Evolutionary conservation across 2,113 vertebrate species (phyloP).

Genomic region (Tor tambroides): DNA sequence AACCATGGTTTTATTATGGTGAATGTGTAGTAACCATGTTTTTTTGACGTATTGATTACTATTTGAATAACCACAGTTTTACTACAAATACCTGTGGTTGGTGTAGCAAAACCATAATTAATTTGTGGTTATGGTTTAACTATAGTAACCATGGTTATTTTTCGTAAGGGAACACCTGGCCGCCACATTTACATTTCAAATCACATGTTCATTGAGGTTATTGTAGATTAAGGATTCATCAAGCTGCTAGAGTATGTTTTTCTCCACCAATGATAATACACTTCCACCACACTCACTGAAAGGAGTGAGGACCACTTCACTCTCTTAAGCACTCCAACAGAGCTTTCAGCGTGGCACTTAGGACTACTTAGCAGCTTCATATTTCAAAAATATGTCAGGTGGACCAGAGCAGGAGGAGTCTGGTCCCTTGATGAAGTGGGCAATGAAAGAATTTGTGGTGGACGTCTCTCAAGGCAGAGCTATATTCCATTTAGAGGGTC

Average conservation of each 20-base stretch:
- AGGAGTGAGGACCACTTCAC: constrained; percentile 25
- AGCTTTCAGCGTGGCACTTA: constrained; percentile 43
- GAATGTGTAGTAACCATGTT: no score
- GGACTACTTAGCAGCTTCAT: constrained; percentile 45
- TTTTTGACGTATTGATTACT: no score
- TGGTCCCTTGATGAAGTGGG: neutral
- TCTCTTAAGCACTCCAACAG: constrained; percentile 25
- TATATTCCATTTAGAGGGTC: neutral
- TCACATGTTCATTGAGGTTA: neutral
- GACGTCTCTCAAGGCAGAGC: no score
- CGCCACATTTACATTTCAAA: neutral
- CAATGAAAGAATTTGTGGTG: neutral
- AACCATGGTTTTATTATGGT: no score
- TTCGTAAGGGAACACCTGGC: no score
- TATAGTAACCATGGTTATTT: no score
- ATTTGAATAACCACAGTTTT: no score
- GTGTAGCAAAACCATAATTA: no score
- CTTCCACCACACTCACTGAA: neutral
- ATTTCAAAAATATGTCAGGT: constrained; percentile 49
- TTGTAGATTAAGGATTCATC: neutral
- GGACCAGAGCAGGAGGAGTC: neutral
- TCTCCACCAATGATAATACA: neutral
- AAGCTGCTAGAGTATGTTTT: neutral
- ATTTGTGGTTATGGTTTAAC: no score
- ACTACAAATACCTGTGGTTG: no score